These are phyloP conservation scores for Rhopalosiphum padi DNA, from an alignment of 1,140 invertebrate species.

Conservation along the genomic window DNA sequence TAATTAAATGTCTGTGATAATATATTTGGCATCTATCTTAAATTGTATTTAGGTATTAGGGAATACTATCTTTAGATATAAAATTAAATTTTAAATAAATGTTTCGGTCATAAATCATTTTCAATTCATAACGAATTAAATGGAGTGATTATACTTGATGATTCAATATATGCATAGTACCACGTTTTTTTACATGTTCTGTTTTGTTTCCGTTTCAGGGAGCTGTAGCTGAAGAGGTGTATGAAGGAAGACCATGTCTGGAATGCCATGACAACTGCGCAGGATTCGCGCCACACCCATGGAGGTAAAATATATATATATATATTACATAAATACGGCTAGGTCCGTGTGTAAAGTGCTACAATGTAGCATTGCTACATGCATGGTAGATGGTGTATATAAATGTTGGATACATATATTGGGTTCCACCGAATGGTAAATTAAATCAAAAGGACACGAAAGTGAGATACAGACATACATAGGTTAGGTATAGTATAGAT, in stretches of 20 bases:
- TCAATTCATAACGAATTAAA: background rate
- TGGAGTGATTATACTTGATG: background rate
- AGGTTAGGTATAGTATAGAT: background rate
- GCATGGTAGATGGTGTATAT: background rate
- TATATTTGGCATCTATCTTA: background rate
- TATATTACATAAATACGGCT: background rate
- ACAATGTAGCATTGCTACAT: too few species aligned
- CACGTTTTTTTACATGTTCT: background rate
- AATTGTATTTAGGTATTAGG: background rate
- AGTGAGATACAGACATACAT: background rate
- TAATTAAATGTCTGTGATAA: background rate
- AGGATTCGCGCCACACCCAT: constrained; percentile 80
- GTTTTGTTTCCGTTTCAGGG: constrained; percentile 68
- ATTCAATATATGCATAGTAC: background rate
- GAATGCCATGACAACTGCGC: constrained; percentile 80
- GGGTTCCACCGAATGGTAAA: background rate
- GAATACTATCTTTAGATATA: background rate
- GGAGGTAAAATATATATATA: constrained; percentile 73
- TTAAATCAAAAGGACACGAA: background rate
- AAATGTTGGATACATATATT: background rate
- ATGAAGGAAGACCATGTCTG: constrained; percentile 83
- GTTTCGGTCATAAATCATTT: background rate
- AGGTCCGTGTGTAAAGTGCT: background rate
- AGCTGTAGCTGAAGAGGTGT: constrained; percentile 80
- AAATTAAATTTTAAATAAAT: background rate